A percentile compares a stretch with the other conserved stretches of the same genome.
Conservation (phyloP, 2,113 vertebrate species). For the Brachionichthys hirsutus region DNA sequence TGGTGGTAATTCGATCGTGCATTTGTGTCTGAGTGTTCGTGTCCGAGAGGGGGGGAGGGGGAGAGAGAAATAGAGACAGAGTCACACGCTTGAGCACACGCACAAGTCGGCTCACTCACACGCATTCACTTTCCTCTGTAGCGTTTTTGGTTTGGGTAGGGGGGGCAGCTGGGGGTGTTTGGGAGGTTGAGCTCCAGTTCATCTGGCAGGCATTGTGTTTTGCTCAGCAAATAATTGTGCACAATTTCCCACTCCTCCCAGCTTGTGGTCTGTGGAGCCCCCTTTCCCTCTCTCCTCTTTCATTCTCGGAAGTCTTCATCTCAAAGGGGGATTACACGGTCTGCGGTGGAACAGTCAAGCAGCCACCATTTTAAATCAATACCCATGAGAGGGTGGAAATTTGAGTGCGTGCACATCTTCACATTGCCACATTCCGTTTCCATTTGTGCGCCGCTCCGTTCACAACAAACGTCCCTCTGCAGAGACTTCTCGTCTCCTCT, state of each 20-base stretch:
- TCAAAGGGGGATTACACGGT: constrained; percentile 78
- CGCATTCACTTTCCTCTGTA: constrained; percentile 62
- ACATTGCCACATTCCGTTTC: constrained; percentile 63
- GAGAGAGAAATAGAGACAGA: constrained; percentile 41
- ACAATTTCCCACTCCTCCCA: constrained; percentile 82
- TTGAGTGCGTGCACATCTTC: constrained; percentile 63
- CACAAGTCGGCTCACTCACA: constrained; percentile 30
- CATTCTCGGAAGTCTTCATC: constrained; percentile 76
- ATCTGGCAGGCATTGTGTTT: constrained; percentile 82
- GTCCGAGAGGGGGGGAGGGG: constrained; percentile 4
- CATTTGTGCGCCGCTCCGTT: constrained; percentile 45
- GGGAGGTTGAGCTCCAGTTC: constrained; percentile 79
- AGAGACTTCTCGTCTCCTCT: constrained; percentile 55
- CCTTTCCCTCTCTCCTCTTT: constrained; percentile 47
- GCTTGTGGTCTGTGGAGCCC: constrained; percentile 76
- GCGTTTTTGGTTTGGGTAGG: constrained; percentile 59
- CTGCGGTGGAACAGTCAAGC: constrained; percentile 71
- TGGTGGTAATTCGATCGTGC: constrained; percentile 28
- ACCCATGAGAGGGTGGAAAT: constrained; percentile 68
- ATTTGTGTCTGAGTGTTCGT: constrained; percentile 37
- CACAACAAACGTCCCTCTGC: constrained; percentile 59
- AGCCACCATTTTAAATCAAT: constrained; percentile 81
- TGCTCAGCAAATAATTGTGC: constrained; percentile 82
- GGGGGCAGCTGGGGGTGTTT: constrained; percentile 64
- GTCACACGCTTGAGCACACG: constrained; percentile 48